phyloP scores from a whole-genome alignment of 2,113 vertebrate genomes.

The Gallinago paraguaiae region DNA sequence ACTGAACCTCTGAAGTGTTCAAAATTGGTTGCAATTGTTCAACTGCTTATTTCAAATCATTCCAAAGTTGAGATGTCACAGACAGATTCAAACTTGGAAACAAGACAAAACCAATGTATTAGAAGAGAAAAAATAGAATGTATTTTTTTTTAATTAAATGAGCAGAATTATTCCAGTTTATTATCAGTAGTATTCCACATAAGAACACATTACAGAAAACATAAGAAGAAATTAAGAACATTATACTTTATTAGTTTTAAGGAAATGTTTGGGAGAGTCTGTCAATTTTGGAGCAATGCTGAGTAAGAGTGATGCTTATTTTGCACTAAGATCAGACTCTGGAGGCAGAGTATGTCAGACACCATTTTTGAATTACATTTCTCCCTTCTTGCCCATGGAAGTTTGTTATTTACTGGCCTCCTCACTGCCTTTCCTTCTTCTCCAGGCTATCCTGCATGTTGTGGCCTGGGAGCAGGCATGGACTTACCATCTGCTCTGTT shows the following conservation, averaged over 20 bases:
- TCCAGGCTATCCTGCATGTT: not conserved
- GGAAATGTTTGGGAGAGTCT: not conserved
- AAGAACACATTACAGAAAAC: not conserved
- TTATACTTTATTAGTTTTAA: not conserved
- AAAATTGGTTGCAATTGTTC: not conserved
- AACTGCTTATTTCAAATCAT: not conserved
- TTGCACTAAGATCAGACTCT: not conserved
- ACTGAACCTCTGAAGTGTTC: not conserved
- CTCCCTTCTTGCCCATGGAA: not conserved
- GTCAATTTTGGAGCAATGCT: not conserved
- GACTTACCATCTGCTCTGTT: not conserved
- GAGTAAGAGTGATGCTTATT: not conserved
- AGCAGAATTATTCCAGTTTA: not conserved
- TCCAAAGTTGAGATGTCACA: not conserved
- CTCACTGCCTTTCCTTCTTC: not conserved
- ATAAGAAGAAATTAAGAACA: not conserved
- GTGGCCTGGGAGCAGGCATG: fast-evolving
- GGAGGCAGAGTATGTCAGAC: not conserved
- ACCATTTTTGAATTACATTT: not conserved
- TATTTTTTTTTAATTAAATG: not conserved
- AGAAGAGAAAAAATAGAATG: not conserved
- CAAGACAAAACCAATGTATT: not conserved
- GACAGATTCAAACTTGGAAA: not conserved
- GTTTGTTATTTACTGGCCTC: not conserved
- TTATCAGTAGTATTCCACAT: not conserved